Conservation (phyloP, 2,888 invertebrate genomes). For the Microdon myrmicae region DNA sequence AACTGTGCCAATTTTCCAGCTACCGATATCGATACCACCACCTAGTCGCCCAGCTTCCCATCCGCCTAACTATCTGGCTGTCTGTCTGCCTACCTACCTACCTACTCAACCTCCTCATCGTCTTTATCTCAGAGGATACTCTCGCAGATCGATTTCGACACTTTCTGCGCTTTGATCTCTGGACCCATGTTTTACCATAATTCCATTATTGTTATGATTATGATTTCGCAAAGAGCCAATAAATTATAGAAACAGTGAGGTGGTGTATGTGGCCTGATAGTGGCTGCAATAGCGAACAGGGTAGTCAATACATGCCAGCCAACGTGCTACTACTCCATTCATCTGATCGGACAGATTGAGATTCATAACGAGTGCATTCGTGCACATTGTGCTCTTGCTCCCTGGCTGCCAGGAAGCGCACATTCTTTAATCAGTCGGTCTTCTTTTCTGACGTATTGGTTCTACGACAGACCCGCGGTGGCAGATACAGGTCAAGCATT, state of each 20-base stretch:
- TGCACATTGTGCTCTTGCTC: conserved; percentile 38
- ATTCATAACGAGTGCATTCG: conserved; percentile 45
- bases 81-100: too few relatives aligned
- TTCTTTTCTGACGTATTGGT: conserved; percentile 41
- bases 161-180: conserved; percentile 52
- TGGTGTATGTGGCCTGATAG: conserved; percentile 17
- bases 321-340: conserved; percentile 52
- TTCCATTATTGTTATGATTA: conserved; percentile 53
- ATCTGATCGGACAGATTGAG: conserved; percentile 51
- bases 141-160: conserved; percentile 53
- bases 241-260: conserved; percentile 51
- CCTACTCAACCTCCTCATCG: conserved; percentile 10
- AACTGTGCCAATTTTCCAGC: conserved; percentile 52
- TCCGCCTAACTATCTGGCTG: conserved; percentile 14
- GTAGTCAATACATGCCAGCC: conserved; percentile 34
- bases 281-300: conserved; percentile 1
- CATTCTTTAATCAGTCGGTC: too few relatives aligned
- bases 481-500: conserved; percentile 46
- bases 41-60: conserved; percentile 3
- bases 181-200: conserved; percentile 53
- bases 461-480: conserved; percentile 35
- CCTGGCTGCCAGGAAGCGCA: conserved; percentile 50
- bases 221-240: conserved; percentile 53
- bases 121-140: conserved; percentile 48
- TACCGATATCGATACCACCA: conserved; percentile 40